Evolutionary conservation across 37 sponge, comb jelly and placozoan species (phyloP).

Genomic region (Theonella swinhoei): DNA sequence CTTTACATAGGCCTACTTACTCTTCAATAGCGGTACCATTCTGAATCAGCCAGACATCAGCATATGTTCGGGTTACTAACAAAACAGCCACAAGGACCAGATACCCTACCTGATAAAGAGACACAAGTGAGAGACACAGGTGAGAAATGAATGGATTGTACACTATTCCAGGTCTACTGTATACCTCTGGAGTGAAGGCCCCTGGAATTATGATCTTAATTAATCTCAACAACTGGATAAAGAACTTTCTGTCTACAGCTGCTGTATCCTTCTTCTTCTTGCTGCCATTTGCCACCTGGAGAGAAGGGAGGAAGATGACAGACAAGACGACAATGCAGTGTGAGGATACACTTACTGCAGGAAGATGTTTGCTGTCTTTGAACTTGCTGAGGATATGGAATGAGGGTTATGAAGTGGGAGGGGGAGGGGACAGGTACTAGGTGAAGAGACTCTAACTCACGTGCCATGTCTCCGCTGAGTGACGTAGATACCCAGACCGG

Average conservation of each 20-base stretch:
- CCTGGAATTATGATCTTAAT: constrained; percentile 77
- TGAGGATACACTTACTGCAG: neutral
- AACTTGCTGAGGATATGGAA: constrained; percentile 19
- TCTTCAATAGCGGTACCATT: constrained; percentile 90
- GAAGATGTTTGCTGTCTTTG: constrained; percentile 5
- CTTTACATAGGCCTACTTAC: constrained; percentile 28
- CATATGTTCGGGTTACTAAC: constrained; percentile 82
- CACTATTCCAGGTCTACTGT: neutral
- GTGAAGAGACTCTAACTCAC: neutral
- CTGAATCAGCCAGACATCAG: constrained; percentile 96
- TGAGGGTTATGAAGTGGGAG: neutral
- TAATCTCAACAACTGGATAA: constrained; percentile 52
- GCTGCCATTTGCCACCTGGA: neutral
- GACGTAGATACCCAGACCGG: constrained; percentile 25
- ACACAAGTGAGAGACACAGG: neutral
- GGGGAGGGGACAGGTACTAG: neutral
- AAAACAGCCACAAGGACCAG: constrained; percentile 78
- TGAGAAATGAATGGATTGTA: neutral
- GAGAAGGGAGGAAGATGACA: too few relatives aligned
- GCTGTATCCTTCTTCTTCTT: constrained; percentile 63
- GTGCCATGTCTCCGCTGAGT: constrained; percentile 1
- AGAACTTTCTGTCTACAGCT: constrained; percentile 74
- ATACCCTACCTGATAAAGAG: constrained; percentile 56
- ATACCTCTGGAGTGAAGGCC: constrained; percentile 63
- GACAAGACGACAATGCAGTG: neutral